phyloP scores from a whole-genome alignment of 2,888 invertebrate species.

The Oxystoma pomonae region DNA sequence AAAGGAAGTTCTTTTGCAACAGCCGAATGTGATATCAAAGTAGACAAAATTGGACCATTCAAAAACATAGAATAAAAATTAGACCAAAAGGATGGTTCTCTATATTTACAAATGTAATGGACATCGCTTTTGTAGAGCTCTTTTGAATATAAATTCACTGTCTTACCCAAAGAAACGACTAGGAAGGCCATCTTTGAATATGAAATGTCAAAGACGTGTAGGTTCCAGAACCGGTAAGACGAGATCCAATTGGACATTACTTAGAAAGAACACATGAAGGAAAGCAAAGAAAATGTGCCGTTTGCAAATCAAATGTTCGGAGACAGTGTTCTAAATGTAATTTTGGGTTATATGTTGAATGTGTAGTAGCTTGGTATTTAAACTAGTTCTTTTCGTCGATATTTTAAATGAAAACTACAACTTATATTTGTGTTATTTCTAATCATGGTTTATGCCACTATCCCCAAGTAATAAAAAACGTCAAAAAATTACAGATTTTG shows the following conservation, averaged over 20 bases:
- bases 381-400: neutral
- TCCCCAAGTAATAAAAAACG: neutral
- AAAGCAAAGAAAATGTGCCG: constrained; percentile 3
- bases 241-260: constrained; percentile 1
- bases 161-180: neutral
- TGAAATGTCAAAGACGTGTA: neutral
- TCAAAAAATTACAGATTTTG: neutral
- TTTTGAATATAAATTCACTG: neutral
- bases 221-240: neutral
- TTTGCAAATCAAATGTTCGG: neutral
- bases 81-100: neutral
- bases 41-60: constrained; percentile 9
- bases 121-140: constrained; percentile 1
- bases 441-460: neutral
- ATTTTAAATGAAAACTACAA: neutral
- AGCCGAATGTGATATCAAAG: neutral
- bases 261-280: constrained; percentile 5
- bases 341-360: constrained; percentile 2
- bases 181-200: neutral
- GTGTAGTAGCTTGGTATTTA: neutral
- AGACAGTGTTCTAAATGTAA: constrained; percentile 11
- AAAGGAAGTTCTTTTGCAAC: neutral
- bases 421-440: neutral
- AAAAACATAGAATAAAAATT: constrained; percentile 5
- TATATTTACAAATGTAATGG: constrained; percentile 3